Conservation (phyloP, 1,140 invertebrate species). For the Caerostris extrusa region DNA sequence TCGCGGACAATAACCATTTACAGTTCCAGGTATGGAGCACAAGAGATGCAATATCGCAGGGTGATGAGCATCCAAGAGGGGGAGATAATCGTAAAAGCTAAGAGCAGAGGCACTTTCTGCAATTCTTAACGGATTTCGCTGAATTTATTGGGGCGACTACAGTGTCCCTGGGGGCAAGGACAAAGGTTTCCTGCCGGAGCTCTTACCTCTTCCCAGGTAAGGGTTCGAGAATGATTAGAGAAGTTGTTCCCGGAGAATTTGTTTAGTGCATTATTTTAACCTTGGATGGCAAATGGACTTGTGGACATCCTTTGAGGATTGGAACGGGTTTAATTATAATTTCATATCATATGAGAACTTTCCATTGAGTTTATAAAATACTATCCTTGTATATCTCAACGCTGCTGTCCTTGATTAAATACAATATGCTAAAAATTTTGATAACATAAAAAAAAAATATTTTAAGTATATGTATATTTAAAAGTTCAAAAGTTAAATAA, state of each 20-base stretch:
- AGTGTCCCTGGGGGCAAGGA: neutral
- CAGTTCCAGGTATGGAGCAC: conserved; percentile 26
- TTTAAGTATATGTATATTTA: too few species aligned
- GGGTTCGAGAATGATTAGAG: neutral
- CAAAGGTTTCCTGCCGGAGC: neutral
- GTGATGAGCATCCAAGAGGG: neutral
- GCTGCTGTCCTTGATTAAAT: too few species aligned
- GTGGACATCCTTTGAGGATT: too few species aligned
- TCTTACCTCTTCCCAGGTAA: too few species aligned
- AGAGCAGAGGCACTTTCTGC: conserved; percentile 7
- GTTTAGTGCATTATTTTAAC: neutral
- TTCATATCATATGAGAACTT: neutral
- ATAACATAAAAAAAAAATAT: too few species aligned
- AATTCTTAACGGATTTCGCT: neutral
- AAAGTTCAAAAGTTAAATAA: too few species aligned
- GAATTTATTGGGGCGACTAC: too few species aligned
- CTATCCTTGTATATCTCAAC: neutral
- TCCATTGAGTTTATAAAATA: neutral
- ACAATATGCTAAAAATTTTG: too few species aligned
- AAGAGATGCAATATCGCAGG: conserved; percentile 19
- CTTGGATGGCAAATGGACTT: neutral
- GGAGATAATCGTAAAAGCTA: conserved; percentile 46
- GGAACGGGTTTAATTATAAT: neutral
- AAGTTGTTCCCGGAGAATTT: neutral
- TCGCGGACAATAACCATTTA: conserved; percentile 40